phyloP scores from a whole-genome alignment of 1,140 invertebrate species.

The Scaptomyza pallida region DNA sequence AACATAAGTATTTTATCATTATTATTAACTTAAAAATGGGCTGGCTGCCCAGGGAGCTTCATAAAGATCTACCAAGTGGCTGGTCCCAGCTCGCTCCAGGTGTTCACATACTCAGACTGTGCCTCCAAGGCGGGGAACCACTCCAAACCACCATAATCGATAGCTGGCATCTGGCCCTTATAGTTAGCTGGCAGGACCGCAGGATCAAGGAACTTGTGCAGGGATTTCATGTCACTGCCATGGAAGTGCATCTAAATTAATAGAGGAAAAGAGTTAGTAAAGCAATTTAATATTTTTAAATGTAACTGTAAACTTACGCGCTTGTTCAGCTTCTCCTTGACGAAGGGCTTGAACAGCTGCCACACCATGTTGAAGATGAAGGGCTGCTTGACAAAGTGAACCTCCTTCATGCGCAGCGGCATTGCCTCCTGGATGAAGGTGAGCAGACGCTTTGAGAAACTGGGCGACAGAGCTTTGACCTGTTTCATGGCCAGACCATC shows the following conservation, averaged over 20 bases:
- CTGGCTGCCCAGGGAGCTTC: conserved; percentile 20
- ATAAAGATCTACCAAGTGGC: conserved; percentile 85
- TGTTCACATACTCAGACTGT: conserved; percentile 87
- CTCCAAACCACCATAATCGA: conserved; percentile 89
- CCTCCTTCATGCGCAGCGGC: conserved; percentile 93
- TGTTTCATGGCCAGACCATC: conserved; percentile 90
- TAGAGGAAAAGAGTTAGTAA: neutral
- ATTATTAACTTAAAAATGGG: conserved; percentile 52
- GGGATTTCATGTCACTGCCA: conserved; percentile 89
- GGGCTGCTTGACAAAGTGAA: conserved; percentile 95
- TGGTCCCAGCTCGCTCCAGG: conserved; percentile 88
- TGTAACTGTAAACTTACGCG: conserved; percentile 86
- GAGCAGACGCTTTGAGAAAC: conserved; percentile 90
- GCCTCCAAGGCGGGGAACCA: conserved; percentile 89
- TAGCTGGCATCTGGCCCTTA: conserved; percentile 89
- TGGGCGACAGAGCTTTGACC: conserved; percentile 88
- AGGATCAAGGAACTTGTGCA: conserved; percentile 90
- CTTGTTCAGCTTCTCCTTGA: conserved; percentile 92
- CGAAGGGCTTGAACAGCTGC: conserved; percentile 94
- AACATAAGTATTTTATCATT: conserved; percentile 37
- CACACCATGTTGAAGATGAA: conserved; percentile 95
- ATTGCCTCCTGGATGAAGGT: conserved; percentile 94
- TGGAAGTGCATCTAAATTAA: conserved; percentile 91
- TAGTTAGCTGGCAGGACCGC: conserved; percentile 89
- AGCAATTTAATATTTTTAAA: neutral